Conservation (phyloP, 2,888 invertebrate species). For the Podabrus alpinus region DNA sequence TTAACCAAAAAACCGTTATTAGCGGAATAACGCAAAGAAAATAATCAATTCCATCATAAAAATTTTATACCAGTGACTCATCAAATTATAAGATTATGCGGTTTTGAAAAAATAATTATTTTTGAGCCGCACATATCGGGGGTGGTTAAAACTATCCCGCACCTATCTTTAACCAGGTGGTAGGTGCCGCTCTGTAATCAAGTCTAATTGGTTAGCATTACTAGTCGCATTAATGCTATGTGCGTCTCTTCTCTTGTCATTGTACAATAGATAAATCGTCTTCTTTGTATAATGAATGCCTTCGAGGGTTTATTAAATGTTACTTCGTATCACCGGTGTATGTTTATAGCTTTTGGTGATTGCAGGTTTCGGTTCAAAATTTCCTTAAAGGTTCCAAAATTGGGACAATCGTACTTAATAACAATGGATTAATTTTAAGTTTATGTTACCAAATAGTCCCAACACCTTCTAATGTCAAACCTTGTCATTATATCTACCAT, state of each 20-base stretch:
- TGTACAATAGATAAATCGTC: conserved; percentile 24
- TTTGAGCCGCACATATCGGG: conserved; percentile 16
- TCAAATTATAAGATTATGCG: conserved; percentile 16
- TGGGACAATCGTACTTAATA: not conserved
- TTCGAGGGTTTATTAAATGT: conserved; percentile 31
- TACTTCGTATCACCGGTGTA: conserved; percentile 21
- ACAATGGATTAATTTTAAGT: conserved; percentile 2
- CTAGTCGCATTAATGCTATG: conserved; percentile 31
- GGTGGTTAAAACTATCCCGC: conserved; percentile 22
- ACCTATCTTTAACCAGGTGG: conserved; percentile 34
- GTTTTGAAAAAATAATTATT: conserved; percentile 7
- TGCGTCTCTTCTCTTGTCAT: conserved; percentile 30
- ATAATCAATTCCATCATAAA: conserved; percentile 25
- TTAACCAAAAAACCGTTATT: conserved; percentile 5
- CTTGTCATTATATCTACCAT: not conserved
- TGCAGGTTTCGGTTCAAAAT: conserved; percentile 5
- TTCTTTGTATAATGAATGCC: conserved; percentile 18
- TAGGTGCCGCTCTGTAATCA: conserved; percentile 38
- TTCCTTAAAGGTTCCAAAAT: not conserved
- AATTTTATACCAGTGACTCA: conserved; percentile 26
- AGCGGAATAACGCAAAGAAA: conserved; percentile 12
- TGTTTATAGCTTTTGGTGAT: conserved; percentile 23
- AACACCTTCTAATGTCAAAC: not conserved
- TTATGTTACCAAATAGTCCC: conserved; percentile 1
- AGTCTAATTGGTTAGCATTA: conserved; percentile 37